Percentiles rank a stretch among this genome's conserved stretches.
phyloP scores from a whole-genome alignment of 1,140 invertebrate species.

The Trichoplusia ni region DNA sequence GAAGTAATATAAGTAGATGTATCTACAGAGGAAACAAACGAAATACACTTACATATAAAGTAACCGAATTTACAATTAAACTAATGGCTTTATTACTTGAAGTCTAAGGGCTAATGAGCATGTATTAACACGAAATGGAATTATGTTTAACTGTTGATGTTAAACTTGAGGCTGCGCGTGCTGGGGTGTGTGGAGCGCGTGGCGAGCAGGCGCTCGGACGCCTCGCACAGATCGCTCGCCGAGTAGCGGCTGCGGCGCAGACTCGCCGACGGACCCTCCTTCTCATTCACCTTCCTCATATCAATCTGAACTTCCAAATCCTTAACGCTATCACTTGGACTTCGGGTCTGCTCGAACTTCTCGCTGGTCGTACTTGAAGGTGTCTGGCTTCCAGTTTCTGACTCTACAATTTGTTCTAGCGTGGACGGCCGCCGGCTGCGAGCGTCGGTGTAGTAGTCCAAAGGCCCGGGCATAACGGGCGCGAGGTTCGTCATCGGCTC shows the following conservation, averaged over 20 bases:
- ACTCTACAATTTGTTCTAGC: slow-evolving; percentile 73
- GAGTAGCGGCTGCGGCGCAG: slow-evolving; percentile 75
- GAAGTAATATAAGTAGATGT: slow-evolving; percentile 32
- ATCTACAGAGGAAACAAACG: slow-evolving; percentile 21
- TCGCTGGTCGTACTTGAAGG: slow-evolving; percentile 69
- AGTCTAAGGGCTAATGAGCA: slow-evolving; percentile 65
- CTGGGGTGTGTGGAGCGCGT: slow-evolving; percentile 67
- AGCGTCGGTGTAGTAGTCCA: slow-evolving; percentile 66
- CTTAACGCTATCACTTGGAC: slow-evolving; percentile 59
- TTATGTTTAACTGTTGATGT: slow-evolving; percentile 70
- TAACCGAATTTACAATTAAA: slow-evolving; percentile 26
- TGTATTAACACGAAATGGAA: slow-evolving; percentile 55
- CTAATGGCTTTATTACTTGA: slow-evolving; percentile 32
- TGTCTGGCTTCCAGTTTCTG: slow-evolving; percentile 71
- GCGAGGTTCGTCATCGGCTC: slow-evolving; percentile 70
- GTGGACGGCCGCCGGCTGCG: slow-evolving; percentile 60
- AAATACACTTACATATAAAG: slow-evolving; percentile 29
- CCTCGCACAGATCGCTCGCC: slow-evolving; percentile 74
- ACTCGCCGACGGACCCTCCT: slow-evolving; percentile 52
- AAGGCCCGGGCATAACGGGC: slow-evolving; percentile 58
- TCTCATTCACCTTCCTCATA: slow-evolving; percentile 58
- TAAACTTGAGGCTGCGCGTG: slow-evolving; percentile 77
- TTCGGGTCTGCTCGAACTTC: slow-evolving; percentile 51
- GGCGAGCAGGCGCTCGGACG: slow-evolving; percentile 70
- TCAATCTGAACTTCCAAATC: slow-evolving; percentile 59